Conservation (phyloP, 2,888 invertebrate genomes). For the Ryuthela nishihirai region DNA sequence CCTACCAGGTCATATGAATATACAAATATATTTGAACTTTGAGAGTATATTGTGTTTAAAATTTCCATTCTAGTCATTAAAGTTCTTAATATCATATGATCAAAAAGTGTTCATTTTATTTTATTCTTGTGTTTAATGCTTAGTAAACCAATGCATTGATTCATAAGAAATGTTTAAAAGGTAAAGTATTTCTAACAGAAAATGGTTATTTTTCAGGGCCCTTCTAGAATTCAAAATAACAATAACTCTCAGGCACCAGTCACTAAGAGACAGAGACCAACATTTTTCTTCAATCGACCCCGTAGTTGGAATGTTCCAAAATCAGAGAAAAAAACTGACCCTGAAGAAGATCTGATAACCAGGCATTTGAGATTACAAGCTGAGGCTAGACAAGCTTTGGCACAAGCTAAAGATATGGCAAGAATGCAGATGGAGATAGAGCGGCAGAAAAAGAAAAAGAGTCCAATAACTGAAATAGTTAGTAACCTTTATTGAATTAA, state of each 20-base stretch:
- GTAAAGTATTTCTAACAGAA: too few relatives aligned
- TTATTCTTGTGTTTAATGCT: too few relatives aligned
- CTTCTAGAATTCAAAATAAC: background rate
- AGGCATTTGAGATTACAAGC: slow-evolving; percentile 60
- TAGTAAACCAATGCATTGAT: too few relatives aligned
- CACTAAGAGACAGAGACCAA: slow-evolving; percentile 32
- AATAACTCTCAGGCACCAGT: slow-evolving; percentile 21
- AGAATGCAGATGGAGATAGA: slow-evolving; percentile 74
- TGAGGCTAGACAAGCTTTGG: slow-evolving; percentile 79
- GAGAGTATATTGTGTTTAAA: too few relatives aligned
- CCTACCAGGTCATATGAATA: too few relatives aligned
- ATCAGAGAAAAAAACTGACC: slow-evolving; percentile 53
- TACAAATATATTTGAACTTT: too few relatives aligned
- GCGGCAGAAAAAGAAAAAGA: slow-evolving; percentile 54
- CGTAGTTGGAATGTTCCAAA: slow-evolving; percentile 33
- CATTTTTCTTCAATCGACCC: slow-evolving; percentile 39
- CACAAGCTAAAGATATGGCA: slow-evolving; percentile 87
- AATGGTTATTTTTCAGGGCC: background rate
- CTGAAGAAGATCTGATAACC: slow-evolving; percentile 37
- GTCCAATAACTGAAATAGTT: slow-evolving; percentile 82
- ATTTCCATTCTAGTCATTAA: too few relatives aligned
- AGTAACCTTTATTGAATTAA: too few relatives aligned
- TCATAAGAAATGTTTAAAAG: too few relatives aligned
- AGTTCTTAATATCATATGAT: too few relatives aligned
- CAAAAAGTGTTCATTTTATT: too few relatives aligned